Conservation (phyloP, 2,113 vertebrate genomes). For the Oryzias javanicus region DNA sequence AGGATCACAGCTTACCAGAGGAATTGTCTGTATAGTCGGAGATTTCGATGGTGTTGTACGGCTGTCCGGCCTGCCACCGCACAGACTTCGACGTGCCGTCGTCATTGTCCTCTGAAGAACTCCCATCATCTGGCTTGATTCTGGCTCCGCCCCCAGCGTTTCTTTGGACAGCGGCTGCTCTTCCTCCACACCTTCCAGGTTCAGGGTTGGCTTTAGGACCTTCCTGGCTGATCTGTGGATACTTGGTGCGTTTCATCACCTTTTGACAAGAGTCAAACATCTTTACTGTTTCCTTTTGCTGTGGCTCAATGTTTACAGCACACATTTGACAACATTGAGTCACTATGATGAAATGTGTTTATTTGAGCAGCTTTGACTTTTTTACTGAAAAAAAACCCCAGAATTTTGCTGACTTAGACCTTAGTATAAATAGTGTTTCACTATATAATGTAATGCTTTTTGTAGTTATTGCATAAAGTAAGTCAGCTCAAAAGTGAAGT, state of each 20-base stretch:
- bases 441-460: no score
- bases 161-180: not conserved
- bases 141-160: not conserved
- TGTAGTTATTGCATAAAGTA: no score
- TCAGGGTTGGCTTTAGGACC: not conserved
- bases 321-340: no score
- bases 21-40: constrained; percentile 43
- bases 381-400: no score
- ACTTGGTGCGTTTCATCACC: constrained; percentile 2
- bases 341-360: no score
- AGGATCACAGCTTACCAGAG: constrained; percentile 34
- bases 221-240: not conserved
- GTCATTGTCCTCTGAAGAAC: constrained; percentile 6
- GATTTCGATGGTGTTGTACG: not conserved
- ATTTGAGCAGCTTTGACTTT: no score
- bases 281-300: not conserved
- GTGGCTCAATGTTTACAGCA: no score
- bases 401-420: no score
- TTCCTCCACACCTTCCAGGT: rapidly evolving
- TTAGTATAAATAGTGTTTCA: no score
- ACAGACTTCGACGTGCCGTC: not conserved
- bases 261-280: constrained; percentile 9
- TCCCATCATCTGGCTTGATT: not conserved
- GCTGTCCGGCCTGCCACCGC: rapidly evolving
- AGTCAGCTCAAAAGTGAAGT: no score